Evolutionary conservation across 2,113 vertebrate species (phyloP), one percentile per base, ranked within the genome.

Genomic region (Caretta caretta): DNA sequence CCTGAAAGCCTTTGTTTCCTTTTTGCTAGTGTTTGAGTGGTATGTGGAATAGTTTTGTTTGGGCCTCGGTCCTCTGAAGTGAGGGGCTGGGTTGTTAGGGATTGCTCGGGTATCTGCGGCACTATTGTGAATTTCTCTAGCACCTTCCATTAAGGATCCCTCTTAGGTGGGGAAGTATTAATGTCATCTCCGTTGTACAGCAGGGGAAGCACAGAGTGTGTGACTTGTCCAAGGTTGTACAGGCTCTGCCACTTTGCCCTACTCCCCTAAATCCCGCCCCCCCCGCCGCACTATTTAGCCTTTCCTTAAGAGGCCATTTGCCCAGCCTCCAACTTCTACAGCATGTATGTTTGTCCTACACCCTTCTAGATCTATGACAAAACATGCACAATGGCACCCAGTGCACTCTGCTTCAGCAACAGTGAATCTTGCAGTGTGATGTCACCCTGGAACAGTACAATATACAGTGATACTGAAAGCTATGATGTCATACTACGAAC

Each of bases 401-500:
- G 27, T 76, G 42, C 22, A 22, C 72, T 76, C 10, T 46, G 20
- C 72, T 46, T 42, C 42, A 46, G 38, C 72, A 46, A 46, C 49
- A 24, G 12, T 81, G 49, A 54, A n/a, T 35, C 8, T 53, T 53
- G 79, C 16, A 17, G 42, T 72, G 65, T 38, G n/a, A 3, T 72
- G 65, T 72, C 17, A n/a, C 17, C n/a, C 16, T 3, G 46, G 53
- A n/a, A 51, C 0, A 0, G 10, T 0, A 0, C 0, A 14, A 31
- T 17, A 16, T 48, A 42, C 22, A 25, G 50, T 12, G 12, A 27
- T 17, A 3, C 13, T 29, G 53, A 38, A 83, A 50, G 27, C 46
- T 86, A 56, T 27, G 3, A 38, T 87, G 83, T 59, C 85, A 35
- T 56, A 25, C 0, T 6, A 0, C 5, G 62, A 87, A 12, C 53